These are phyloP conservation scores for Tribolium madens DNA, from an alignment of 1,140 invertebrate species.

Conservation along the genomic window DNA sequence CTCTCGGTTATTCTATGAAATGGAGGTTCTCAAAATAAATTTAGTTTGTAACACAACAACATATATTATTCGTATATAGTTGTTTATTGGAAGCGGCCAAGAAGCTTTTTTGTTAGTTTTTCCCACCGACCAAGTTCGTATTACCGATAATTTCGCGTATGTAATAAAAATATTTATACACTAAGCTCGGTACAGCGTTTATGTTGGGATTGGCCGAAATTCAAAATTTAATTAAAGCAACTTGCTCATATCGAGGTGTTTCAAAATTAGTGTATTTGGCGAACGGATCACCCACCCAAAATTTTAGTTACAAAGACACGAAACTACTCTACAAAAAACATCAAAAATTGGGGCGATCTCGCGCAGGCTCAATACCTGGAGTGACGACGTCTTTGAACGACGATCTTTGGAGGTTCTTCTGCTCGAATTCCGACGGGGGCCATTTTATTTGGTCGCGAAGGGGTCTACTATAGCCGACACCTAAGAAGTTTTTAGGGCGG, in stretches of 20 bases:
- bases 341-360: conserved; percentile 18
- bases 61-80: conserved; percentile 20
- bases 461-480: conserved; percentile 56
- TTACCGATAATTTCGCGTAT: not conserved
- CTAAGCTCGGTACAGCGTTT: conserved; percentile 17
- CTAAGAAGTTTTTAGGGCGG: conserved; percentile 45
- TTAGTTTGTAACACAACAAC: conserved; percentile 9
- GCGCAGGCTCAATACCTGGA: conserved; percentile 57
- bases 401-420: conserved; percentile 56
- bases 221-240: conserved; percentile 37
- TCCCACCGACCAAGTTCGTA: not conserved
- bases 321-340: conserved; percentile 24
- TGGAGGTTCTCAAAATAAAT: conserved; percentile 15
- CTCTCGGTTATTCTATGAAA: not conserved
- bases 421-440: conserved; percentile 60
- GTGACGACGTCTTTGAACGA: conserved; percentile 60
- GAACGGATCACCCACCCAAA: not conserved
- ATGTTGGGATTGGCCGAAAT: conserved; percentile 28
- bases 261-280: conserved; percentile 29
- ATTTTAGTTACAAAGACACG: conserved; percentile 21
- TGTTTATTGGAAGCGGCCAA: not conserved
- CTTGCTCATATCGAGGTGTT: conserved; percentile 28
- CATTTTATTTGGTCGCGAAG: conserved; percentile 58
- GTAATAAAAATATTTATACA: conserved; percentile 34
- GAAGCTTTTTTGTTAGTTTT: not conserved